These are phyloP conservation scores for Ammospiza caudacuta DNA, from an alignment of 2,113 vertebrate genomes.

Conservation along the genomic window DNA sequence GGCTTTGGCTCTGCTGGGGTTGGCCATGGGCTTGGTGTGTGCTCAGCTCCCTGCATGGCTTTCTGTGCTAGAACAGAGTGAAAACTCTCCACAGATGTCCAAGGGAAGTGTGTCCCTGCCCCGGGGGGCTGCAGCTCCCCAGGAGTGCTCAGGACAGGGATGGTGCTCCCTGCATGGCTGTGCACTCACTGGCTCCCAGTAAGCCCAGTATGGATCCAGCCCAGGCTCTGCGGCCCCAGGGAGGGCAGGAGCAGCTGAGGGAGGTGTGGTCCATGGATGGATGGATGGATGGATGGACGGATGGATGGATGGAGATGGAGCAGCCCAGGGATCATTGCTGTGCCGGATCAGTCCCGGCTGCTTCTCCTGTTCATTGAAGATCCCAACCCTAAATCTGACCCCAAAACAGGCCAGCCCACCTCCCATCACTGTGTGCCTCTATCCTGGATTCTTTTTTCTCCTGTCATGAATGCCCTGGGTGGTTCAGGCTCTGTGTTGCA, in stretches of 20 bases:
- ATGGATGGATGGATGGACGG: background rate
- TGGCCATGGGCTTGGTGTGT: fast-evolving
- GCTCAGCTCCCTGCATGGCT: background rate
- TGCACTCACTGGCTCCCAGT: background rate
- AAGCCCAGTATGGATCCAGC: background rate
- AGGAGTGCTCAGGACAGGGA: background rate
- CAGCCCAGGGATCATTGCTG: background rate
- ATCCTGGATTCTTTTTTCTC: background rate
- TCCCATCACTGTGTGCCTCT: background rate
- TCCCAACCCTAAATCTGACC: background rate
- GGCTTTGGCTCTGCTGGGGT: background rate
- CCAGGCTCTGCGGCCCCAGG: background rate
- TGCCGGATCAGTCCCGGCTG: background rate
- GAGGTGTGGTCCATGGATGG: fast-evolving
- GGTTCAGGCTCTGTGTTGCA: background rate
- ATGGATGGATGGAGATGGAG: background rate
- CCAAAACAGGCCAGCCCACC: background rate
- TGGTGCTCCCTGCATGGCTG: background rate
- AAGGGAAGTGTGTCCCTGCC: background rate
- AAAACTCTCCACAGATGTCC: background rate
- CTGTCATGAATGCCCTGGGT: fast-evolving
- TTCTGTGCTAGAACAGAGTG: background rate
- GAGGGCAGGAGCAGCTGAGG: background rate
- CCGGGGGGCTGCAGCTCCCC: background rate
- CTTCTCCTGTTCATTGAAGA: background rate